Percentiles rank a stretch among this genome's conserved stretches.
Evolutionary conservation across 1,140 invertebrate genomes (phyloP).

Genomic region (Platorchestia sp.): DNA sequence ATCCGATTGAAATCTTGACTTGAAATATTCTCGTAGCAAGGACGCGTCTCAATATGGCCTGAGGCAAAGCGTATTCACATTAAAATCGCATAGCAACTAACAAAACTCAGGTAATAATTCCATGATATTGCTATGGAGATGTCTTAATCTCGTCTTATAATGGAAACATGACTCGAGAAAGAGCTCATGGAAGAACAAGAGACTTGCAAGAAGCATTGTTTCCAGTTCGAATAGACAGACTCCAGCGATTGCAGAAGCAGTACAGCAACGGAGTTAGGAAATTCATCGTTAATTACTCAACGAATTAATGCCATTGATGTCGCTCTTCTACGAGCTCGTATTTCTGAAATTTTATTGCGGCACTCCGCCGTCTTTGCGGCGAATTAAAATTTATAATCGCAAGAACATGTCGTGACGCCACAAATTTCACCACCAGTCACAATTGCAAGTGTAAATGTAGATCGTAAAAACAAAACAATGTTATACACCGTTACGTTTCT

Average conservation of each 20-base stretch:
- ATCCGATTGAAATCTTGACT: not conserved
- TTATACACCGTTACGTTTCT: not conserved
- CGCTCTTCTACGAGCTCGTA: not conserved
- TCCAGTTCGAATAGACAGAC: not conserved
- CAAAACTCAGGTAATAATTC: not conserved
- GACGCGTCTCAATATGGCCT: not conserved
- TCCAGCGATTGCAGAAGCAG: not conserved
- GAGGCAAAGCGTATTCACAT: not conserved
- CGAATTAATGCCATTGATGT: not conserved
- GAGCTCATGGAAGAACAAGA: not conserved
- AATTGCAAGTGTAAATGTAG: not conserved
- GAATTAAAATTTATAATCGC: not conserved
- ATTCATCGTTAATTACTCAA: not conserved
- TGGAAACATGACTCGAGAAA: not conserved
- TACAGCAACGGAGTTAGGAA: not conserved
- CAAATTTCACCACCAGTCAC: not conserved
- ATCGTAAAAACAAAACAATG: not conserved
- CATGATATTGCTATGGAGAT: not conserved
- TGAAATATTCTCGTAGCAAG: not conserved
- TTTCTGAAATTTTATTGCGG: not conserved
- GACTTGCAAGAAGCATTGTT: not conserved
- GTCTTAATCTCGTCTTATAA: not conserved
- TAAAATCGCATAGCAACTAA: not conserved
- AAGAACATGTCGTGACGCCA: not conserved
- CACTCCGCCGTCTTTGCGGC: not conserved